These are phyloP conservation scores for Sycon ciliatum DNA, from an alignment of 37 sponge, comb jelly and placozoan genomes.

Conservation along the genomic window DNA sequence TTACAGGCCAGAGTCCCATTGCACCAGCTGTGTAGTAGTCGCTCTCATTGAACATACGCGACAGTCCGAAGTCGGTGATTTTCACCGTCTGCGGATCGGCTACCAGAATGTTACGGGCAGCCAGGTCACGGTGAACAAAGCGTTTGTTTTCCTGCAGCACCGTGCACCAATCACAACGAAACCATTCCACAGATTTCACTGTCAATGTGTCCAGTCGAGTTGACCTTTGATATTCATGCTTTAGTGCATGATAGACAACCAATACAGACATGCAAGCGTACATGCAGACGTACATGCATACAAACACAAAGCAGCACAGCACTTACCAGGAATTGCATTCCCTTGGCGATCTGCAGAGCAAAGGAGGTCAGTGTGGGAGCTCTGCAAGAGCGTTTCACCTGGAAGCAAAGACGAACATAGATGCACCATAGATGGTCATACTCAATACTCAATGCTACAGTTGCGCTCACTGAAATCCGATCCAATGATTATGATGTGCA, in stretches of 20 bases:
- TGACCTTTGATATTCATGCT: too few relatives aligned
- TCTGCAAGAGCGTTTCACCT: too few relatives aligned
- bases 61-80: constrained; percentile 9
- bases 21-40: not conserved
- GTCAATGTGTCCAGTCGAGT: too few relatives aligned
- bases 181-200: not conserved
- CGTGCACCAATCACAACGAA: not conserved
- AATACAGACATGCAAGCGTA: too few relatives aligned
- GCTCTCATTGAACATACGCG: not conserved
- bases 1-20: constrained; percentile 6
- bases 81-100: not conserved
- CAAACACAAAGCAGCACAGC: not conserved
- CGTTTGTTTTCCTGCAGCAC: not conserved
- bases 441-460: too few relatives aligned
- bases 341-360: constrained; percentile 5
- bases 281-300: too few relatives aligned
- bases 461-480: too few relatives aligned
- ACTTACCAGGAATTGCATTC: constrained; percentile 13
- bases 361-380: not conserved
- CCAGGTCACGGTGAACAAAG: constrained; percentile 6
- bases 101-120: constrained; percentile 10
- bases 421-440: too few relatives aligned
- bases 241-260: too few relatives aligned
- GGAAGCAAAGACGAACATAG: too few relatives aligned
- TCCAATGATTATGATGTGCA: too few relatives aligned